Evolutionary conservation across 1,140 invertebrate species (phyloP), one percentile per base, ranked within the genome.

Genomic region (Drosophila kepulauana): DNA sequence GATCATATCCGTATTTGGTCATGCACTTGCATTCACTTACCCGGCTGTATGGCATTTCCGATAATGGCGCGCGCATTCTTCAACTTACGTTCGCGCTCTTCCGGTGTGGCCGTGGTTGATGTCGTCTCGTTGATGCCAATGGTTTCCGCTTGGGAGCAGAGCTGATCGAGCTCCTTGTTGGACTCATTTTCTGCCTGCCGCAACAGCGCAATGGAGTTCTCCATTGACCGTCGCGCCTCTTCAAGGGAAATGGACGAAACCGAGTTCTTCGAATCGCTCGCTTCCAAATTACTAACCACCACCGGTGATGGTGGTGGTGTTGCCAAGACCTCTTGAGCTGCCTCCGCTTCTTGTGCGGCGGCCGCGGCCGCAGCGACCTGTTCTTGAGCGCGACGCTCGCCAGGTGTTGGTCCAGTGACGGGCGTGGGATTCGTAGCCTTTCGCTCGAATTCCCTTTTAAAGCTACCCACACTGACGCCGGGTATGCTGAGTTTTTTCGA

Each of bases 381-480:
- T 64, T 92, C 91, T 35, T 91, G 72, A 1, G 85, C 84, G 5
- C 92, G 73, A 43, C 81, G 77, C 69, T 92, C 77, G 20, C 79
- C 81, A 0, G 86, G 79, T 3, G 88, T 92, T 11, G 82, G 85
- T 1, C 82, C 93, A 10, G 82, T 93, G 1, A 41, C 20, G 1
- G 78, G 6, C 48, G 82, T 94, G 0, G 94, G 96, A 38, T 95
- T 93, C 77, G 94, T 96, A 28, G 95, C 96, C 93, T 96, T 95
- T 30, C 96, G 93, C 82, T 97, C 97, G 91, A 97, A 97, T 78
- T 96, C 96, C 77, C 96, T 95, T 79, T 97, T 97, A 61, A 96
- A 96, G 86, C 96, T 97, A 63, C 96, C 96, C 1, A 97, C 97
- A 88, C 96, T 97, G 10, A 97, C 96, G 28, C 95, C 96, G 11